These are phyloP conservation scores for Sphaerophoria rueppellii DNA, from an alignment of 2,888 invertebrate species.

Conservation along the genomic window DNA sequence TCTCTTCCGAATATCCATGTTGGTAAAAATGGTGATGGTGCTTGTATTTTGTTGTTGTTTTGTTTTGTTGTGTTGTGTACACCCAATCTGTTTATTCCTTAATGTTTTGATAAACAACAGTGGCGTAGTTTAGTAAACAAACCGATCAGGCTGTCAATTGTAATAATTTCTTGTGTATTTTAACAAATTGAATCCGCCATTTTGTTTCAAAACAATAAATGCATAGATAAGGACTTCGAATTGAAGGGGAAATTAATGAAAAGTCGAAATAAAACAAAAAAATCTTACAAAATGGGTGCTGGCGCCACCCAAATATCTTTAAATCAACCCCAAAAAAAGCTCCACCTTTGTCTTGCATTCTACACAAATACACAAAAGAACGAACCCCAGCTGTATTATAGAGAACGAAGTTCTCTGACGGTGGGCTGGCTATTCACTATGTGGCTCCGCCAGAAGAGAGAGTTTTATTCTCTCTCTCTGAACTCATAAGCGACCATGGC, in stretches of 20 bases:
- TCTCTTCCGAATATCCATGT: conserved; percentile 26
- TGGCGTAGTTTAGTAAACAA: conserved; percentile 75
- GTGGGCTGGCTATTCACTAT: not conserved
- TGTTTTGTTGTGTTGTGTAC: conserved; percentile 73
- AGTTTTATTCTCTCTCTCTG: conserved; percentile 49
- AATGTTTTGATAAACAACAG: conserved; percentile 81
- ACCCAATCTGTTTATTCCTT: conserved; percentile 76
- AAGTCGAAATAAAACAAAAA: conserved; percentile 45
- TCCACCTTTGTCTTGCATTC: conserved; percentile 65
- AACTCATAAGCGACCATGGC: conserved; percentile 32
- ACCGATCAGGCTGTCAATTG: conserved; percentile 24
- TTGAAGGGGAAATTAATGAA: conserved; percentile 60
- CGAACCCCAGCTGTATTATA: not conserved
- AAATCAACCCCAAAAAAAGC: conserved; percentile 55
- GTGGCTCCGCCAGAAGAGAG: conserved; percentile 53
- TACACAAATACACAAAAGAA: conserved; percentile 8
- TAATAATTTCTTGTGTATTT: conserved; percentile 19
- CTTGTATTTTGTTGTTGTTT: conserved; percentile 28
- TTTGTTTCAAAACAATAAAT: conserved; percentile 48
- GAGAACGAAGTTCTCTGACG: no score
- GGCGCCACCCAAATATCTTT: conserved; percentile 59
- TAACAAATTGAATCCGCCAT: conserved; percentile 58
- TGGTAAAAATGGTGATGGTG: conserved; percentile 32
- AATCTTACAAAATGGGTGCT: conserved; percentile 66
- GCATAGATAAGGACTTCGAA: conserved; percentile 22